Evolutionary conservation across 2,888 invertebrate genomes (phyloP).

Genomic region (Hedya salicella): DNA sequence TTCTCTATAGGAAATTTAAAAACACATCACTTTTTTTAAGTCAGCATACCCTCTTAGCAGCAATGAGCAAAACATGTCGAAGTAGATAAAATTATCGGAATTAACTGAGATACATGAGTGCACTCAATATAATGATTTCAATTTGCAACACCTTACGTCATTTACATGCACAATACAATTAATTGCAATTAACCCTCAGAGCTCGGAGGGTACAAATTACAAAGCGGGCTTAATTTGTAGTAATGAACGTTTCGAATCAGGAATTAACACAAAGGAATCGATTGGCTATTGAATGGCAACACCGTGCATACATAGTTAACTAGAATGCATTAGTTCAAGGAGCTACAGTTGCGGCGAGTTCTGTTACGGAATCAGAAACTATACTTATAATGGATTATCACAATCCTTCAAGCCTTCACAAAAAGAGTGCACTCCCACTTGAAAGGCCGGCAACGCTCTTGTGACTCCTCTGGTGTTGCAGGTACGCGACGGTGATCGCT

Average conservation of each 20-base stretch:
- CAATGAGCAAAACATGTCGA: neutral
- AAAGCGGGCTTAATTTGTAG: constrained; percentile 62
- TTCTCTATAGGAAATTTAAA: too few relatives aligned
- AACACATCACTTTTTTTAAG: too few relatives aligned
- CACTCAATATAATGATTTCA: constrained; percentile 18
- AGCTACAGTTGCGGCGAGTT: neutral
- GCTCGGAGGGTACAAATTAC: constrained; percentile 57
- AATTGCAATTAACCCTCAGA: constrained; percentile 54
- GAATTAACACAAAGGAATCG: constrained; percentile 65
- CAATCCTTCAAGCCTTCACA: too few relatives aligned
- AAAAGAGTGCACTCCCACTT: too few relatives aligned
- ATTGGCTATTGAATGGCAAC: constrained; percentile 9
- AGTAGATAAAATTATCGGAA: neutral
- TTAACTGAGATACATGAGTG: constrained; percentile 5
- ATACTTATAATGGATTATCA: neutral
- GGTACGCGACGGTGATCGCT: too few relatives aligned
- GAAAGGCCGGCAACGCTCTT: too few relatives aligned
- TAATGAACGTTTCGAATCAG: constrained; percentile 62
- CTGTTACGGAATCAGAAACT: neutral
- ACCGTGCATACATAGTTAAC: constrained; percentile 14
- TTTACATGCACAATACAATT: constrained; percentile 47
- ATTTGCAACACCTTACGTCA: constrained; percentile 25
- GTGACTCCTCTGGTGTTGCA: too few relatives aligned
- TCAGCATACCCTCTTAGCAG: too few relatives aligned
- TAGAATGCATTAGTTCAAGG: constrained; percentile 3